Evolutionary conservation across 2,113 vertebrate species (phyloP), one percentile per base, ranked within the genome.

Genomic region (Manacus vitellinus): DNA sequence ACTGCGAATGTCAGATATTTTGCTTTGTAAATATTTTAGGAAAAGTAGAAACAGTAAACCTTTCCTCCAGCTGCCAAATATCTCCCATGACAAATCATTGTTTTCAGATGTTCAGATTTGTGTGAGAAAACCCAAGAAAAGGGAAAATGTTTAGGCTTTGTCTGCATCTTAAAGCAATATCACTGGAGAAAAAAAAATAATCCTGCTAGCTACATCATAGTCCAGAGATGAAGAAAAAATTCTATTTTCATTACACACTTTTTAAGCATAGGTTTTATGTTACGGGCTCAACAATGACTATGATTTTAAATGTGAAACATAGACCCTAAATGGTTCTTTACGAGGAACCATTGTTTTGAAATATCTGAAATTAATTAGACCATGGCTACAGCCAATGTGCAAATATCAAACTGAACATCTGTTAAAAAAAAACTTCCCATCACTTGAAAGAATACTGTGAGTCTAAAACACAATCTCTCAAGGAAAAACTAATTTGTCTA

Each of bases 71-170:
- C 88, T 92, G 88, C 93, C 85, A 94, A 94, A 83, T 28, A 43
- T 71, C 95, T 93, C 92, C 94, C 82, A 77, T 96, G 92, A 92
- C 88, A 97, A 96, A 95, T 96, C 93, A 96, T 88, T 88, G 67
- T 95, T 96, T 95, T 97, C 93, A 96, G 89, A 96, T 92, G 93
- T 96, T 89, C 81, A n/a, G 77, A 93, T 96, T 82, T 96, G 75
- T 95, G 81, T 92, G 92, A 90, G 90, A 95, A 96, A 95, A 75
- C 58, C 62, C 81, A 88, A 62, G 77, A 96, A 96, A 77, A 91
- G 71, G 58, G 78, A 92, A 89, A 91, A 94, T 90, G 74, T 94
- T 95, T 93, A 85, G 66, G 81, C 74, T 94, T 96, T 93, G 93
- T 93, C 89, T 95, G 66, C 92, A 39, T 82, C 89, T 81, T 91